Conservation (phyloP, 64 coral and sea anemone species). For the Hydrozoanthus tunicans region DNA sequence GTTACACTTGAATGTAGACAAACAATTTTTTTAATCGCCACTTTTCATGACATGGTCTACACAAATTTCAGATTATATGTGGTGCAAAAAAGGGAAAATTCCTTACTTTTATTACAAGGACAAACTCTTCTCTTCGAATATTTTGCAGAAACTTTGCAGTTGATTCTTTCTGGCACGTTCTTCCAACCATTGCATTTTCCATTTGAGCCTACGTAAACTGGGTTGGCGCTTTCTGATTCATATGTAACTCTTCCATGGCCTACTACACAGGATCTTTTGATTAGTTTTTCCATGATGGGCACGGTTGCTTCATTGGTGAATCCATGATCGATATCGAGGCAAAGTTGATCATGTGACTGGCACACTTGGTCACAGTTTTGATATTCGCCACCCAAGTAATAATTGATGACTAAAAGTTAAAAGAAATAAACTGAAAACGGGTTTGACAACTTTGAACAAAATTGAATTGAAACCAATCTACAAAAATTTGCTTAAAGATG, state of each 20-base stretch:
- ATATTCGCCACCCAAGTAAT: neutral
- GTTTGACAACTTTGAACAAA: no score
- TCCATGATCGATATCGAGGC: slow-evolving; percentile 26
- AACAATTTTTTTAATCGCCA: no score
- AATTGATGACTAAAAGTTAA: slow-evolving; percentile 2
- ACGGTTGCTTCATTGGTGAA: neutral
- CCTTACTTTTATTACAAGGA: slow-evolving; percentile 16
- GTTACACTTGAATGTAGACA: no score
- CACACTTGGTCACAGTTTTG: slow-evolving; percentile 38
- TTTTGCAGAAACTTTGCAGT: neutral
- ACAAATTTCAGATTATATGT: no score
- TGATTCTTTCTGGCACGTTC: neutral
- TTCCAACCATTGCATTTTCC: slow-evolving; percentile 13
- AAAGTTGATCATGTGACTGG: slow-evolving; percentile 37
- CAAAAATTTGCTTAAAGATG: no score
- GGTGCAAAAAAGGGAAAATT: no score
- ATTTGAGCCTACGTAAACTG: neutral
- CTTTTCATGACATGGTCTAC: no score
- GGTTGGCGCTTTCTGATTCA: neutral
- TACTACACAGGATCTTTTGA: neutral
- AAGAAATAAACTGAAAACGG: no score
- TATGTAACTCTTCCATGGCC: neutral
- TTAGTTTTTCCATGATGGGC: neutral
- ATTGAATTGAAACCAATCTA: no score
- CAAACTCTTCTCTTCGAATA: neutral